Percentiles rank a stretch among this genome's conserved stretches.
phyloP scores from a whole-genome alignment of 2,113 vertebrate species.

The Struthio camelus region DNA sequence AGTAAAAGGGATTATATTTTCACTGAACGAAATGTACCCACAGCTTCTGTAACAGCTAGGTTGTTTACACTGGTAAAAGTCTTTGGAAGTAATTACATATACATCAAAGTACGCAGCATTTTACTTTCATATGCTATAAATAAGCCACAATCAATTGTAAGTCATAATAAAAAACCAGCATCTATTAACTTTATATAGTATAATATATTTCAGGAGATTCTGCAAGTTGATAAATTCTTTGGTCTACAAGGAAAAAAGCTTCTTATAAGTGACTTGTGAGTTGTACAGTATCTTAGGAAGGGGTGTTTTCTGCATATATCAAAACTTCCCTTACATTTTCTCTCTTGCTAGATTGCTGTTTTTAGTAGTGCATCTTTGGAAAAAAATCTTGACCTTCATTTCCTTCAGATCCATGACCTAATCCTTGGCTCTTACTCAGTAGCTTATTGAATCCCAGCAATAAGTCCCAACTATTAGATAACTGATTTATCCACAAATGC shows the following conservation, averaged over 20 bases:
- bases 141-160: constrained; percentile 65
- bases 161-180: constrained; percentile 62
- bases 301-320: not conserved
- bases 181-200: constrained; percentile 48
- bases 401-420: not conserved
- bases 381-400: constrained; percentile 1
- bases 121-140: constrained; percentile 66
- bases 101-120: constrained; percentile 62
- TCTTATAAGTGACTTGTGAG: not conserved
- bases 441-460: not conserved
- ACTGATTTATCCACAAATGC: not conserved
- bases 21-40: constrained; percentile 54
- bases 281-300: not conserved
- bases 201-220: constrained; percentile 11
- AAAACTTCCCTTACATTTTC: not conserved
- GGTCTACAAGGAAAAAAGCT: not conserved
- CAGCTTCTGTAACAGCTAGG: constrained; percentile 64
- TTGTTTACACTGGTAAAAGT: constrained; percentile 41
- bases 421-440: not conserved
- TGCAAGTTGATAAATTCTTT: constrained; percentile 37
- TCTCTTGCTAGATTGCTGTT: not conserved
- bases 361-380: not conserved
- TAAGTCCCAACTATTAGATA: not conserved
- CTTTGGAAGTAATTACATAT: constrained; percentile 71
- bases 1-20: constrained; percentile 69